Conservation (phyloP, 2,797 vertebrate species). For the Buceros bicornis region DNA sequence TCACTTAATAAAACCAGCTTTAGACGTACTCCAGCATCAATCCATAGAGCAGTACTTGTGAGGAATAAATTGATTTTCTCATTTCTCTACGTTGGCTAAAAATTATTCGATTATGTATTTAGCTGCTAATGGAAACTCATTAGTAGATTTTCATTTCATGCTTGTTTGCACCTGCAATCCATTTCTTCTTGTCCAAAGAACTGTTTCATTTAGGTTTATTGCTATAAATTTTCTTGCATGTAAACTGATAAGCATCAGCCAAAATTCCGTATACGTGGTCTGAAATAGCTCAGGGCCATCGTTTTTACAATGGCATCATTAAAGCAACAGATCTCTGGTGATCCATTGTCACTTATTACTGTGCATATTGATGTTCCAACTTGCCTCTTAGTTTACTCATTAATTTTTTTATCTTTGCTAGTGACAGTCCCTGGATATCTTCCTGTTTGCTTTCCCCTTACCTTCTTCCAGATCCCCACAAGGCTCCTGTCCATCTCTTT, state of each 20-base stretch:
- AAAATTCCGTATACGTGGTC: neutral
- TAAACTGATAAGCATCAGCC: conserved; percentile 24
- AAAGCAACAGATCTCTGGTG: neutral
- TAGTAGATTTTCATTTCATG: conserved; percentile 80
- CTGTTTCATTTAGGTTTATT: conserved; percentile 43
- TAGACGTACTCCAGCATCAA: conserved; percentile 42
- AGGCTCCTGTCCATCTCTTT: neutral
- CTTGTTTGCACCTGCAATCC: conserved; percentile 75
- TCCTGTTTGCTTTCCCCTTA: neutral
- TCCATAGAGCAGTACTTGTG: conserved; percentile 42
- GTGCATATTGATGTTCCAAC: neutral
- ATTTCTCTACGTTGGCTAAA: conserved; percentile 51
- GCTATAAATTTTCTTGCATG: conserved; percentile 16
- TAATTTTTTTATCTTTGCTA: neutral
- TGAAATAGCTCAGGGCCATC: neutral
- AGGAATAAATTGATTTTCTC: conserved; percentile 76
- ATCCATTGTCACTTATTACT: neutral
- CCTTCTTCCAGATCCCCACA: rapidly evolving
- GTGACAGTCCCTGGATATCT: neutral
- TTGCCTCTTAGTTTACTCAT: neutral
- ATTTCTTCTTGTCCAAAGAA: conserved; percentile 53
- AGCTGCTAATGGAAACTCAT: conserved; percentile 77
- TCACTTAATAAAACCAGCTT: conserved; percentile 16
- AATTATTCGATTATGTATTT: conserved; percentile 78
- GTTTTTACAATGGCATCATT: neutral